Evolutionary conservation across 1,140 invertebrate species (phyloP).

Genomic region (Scaptomyza hsui): DNA sequence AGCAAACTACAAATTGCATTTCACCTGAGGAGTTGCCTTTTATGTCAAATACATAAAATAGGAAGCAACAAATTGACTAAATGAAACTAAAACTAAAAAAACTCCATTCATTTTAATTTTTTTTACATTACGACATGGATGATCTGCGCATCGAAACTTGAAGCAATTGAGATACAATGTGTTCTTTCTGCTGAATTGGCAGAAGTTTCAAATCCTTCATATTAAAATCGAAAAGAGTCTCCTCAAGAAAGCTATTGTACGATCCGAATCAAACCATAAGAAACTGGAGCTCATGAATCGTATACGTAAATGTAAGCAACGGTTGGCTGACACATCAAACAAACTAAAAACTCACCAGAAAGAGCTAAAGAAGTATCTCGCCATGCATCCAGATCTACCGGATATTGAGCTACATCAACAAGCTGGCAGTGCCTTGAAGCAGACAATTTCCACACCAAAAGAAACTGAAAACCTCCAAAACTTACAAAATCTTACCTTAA

Average conservation of each 20-base stretch:
- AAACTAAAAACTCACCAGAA: background rate
- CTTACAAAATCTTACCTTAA: background rate
- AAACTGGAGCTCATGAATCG: slow-evolving; percentile 25
- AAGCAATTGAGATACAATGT: slow-evolving; percentile 30
- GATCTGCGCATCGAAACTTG: slow-evolving; percentile 14
- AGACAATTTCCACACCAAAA: background rate
- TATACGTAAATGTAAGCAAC: slow-evolving; percentile 7
- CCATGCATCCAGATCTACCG: slow-evolving; percentile 16
- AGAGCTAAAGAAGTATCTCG: slow-evolving; percentile 20
- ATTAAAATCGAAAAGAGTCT: slow-evolving; percentile 17
- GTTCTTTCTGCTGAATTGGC: slow-evolving; percentile 9
- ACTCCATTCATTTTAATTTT: background rate
- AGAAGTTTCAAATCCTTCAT: slow-evolving; percentile 18
- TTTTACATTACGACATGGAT: slow-evolving; percentile 15
- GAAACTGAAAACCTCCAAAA: background rate
- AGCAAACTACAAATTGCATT: slow-evolving; percentile 28
- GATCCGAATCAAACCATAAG: background rate
- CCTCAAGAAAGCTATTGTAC: background rate
- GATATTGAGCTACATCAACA: slow-evolving; percentile 14
- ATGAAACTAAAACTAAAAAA: background rate
- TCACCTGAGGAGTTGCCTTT: background rate
- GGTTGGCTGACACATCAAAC: background rate
- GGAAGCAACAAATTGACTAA: background rate
- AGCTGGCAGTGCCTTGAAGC: slow-evolving; percentile 14
- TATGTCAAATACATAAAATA: background rate